Evolutionary conservation across 2,888 invertebrate species (phyloP).

Genomic region (Odontothrips loti): DNA sequence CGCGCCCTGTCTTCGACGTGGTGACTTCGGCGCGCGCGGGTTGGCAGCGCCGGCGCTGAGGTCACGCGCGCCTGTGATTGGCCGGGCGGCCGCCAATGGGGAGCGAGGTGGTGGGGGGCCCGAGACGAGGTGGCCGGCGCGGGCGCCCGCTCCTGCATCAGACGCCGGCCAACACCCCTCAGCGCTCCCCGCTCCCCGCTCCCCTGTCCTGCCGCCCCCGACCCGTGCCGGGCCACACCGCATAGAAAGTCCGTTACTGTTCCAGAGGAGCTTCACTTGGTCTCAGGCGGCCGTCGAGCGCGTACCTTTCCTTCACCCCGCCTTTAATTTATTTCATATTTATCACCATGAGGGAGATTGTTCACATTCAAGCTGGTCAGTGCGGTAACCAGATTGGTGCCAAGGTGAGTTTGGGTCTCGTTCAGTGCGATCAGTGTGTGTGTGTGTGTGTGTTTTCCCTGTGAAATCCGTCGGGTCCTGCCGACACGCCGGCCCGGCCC

Average conservation of each 20-base stretch:
- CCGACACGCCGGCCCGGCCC: too few relatives aligned
- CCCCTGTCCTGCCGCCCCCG: not conserved
- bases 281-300: constrained; percentile 13
- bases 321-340: constrained; percentile 38
- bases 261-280: constrained; percentile 9
- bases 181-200: not conserved
- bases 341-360: constrained; percentile 82
- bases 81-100: not conserved
- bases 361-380: constrained; percentile 85
- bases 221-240: not conserved
- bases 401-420: constrained; percentile 58
- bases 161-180: too few relatives aligned
- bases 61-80: not conserved
- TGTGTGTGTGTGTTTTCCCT: too few relatives aligned
- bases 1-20: not conserved
- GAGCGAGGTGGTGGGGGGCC: not conserved
- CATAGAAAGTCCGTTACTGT: constrained; percentile 23
- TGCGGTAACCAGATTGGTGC: constrained; percentile 91
- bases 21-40: not conserved
- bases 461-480: too few relatives aligned
- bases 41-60: not conserved
- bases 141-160: not conserved
- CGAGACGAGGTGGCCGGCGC: not conserved
- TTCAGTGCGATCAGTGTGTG: too few relatives aligned
- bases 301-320: not conserved